Evolutionary conservation across 2,888 invertebrate genomes (phyloP), one percentile per base, ranked within the genome.

Genomic region (Bombylius major): DNA sequence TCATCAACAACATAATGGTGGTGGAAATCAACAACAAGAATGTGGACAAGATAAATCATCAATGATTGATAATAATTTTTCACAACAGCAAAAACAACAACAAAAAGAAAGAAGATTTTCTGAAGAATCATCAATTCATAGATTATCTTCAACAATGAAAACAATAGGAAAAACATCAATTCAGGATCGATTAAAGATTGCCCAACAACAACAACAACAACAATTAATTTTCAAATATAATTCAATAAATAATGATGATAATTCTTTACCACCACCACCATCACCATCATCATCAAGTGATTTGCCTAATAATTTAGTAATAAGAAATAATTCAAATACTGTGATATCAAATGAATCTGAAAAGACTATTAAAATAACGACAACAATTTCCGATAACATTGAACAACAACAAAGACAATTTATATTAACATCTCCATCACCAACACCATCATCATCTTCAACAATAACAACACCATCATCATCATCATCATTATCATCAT

Each of bases 111-210:
- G 13, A 33, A n/a, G 14, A 50, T 34, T n/a, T 36, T 12, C 14
- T 11, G 32, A 31, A 4, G 9, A 12, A 33, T 47, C 32, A 51
- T 32, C 33, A 32, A 14, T 33, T 12, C 8, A 23, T 32, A 32
- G 32, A 45, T 8, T 34, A 8, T 23, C 23, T 23, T 23, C 23
- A 23, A 3, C 23, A 23, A 23, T 23, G 23, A 23, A 23, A 23
- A n/a, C 45, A 34, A 4, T 13, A 13, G 12, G 36, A 5, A 60
- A 47, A 57, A 58, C 52, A 31, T 65, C 65, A 13, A 60, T 66
- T 51, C 66, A 66, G 56, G 62, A 65, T 53, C 61, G 65, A 56
- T 61, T 66, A 57, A 65, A 62, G 57, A 56, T 65, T 56, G 59
- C 59, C 50, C 33, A 54, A 36, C 46, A 31, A 53, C 32, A 49